phyloP scores from a whole-genome alignment of 2,113 vertebrate genomes.

The Donacobius atricapilla region DNA sequence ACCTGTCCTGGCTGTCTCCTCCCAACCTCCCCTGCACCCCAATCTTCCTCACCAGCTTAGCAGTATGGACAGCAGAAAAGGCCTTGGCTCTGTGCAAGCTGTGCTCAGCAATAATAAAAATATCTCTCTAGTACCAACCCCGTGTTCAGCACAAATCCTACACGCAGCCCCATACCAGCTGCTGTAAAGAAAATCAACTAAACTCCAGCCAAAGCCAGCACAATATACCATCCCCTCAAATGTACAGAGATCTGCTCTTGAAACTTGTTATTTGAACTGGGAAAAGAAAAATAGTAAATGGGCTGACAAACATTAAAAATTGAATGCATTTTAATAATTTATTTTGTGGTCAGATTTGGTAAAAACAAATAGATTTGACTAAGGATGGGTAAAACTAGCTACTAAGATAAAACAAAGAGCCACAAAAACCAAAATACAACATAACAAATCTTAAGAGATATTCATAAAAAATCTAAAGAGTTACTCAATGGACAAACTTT shows the following conservation, averaged over 20 bases:
- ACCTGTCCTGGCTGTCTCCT: neutral
- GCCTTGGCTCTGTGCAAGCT: neutral
- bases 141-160: neutral
- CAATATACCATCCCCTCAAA: neutral
- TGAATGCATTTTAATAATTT: neutral
- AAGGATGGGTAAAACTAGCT: neutral
- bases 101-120: neutral
- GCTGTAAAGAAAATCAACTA: neutral
- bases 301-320: neutral
- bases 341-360: neutral
- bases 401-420: neutral
- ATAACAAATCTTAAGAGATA: neutral
- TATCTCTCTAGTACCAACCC: neutral
- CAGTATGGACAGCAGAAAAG: neutral
- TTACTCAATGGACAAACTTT: neutral
- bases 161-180: neutral
- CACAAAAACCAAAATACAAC: neutral
- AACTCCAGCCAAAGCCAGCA: neutral
- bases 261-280: neutral
- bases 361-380: neutral
- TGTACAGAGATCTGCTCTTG: neutral
- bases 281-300: neutral
- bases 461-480: neutral
- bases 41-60: accelerated
- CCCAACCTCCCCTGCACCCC: too few species aligned